Base-by-base conservation (phyloP, 2,888 invertebrate genomes). In the Apamea epomidion region DNA sequence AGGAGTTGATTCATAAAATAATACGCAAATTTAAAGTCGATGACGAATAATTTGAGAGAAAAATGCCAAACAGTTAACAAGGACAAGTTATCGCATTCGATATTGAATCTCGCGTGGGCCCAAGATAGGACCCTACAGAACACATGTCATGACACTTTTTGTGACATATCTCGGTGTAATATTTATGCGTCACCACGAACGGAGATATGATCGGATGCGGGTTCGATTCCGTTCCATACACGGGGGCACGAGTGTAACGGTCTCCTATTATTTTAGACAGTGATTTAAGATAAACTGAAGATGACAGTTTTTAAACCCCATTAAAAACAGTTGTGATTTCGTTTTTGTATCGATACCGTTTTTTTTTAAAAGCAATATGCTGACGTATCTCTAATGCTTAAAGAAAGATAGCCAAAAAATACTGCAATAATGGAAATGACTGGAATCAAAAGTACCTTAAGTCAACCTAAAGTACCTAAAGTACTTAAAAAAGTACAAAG, bases 131-230 rank as follows among this genome's bases (percentile, higher is more conserved):
- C 91, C 88, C 82, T 81, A 88, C 73, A 84, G 86, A 89, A 76
- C 81, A 85, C 64, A 84, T 84, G 72, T 80, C 82, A 74, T 78
- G 88, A 80, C 84, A 87, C 79, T 91, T 92, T 89, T 91, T 91
- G 88, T 92, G 87, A 88, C 89, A 78, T 80, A 81, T 83, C 79
- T 83, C 69, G 12, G 89, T 90, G 88, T 90, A 89, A 92, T 91
- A 91, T 92, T 93, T 94, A 96, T 96, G 96, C 96, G 94, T 89
- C 89, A 93, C 93, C 96, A 96, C 96, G 96, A 92, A 92, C 91
- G 73, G 74, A 87, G 96, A 96, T 96, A 96, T 90, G 92, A 96
- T 96, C 96, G 86, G 87, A 95, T 96, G 95, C 96, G 96, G 96
- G 96, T 94, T 94, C 87, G 92, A 94, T 92, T 92, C 93, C 90